Conservation (phyloP, 2,113 vertebrate species). For the Gavialis gangeticus region DNA sequence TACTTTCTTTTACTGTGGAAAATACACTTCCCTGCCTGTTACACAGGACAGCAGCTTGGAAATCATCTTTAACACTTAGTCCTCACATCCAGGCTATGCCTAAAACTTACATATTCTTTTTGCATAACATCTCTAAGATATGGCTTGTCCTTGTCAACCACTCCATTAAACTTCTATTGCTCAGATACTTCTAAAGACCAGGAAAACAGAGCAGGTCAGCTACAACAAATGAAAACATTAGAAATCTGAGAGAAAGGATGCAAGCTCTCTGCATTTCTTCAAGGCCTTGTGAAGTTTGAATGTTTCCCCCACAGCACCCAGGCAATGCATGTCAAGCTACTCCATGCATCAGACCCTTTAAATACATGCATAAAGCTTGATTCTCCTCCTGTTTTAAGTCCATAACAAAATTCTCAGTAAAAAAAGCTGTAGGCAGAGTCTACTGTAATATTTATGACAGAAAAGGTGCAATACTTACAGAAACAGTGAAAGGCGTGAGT, state of each 20-base stretch:
- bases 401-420: neutral
- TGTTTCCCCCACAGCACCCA: neutral
- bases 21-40: neutral
- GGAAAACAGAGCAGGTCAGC: neutral
- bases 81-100: neutral
- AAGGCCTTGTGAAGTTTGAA: neutral
- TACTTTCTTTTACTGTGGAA: neutral
- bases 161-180: neutral
- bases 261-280: neutral
- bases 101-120: neutral
- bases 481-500: conserved; percentile 91
- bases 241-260: neutral
- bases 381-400: neutral
- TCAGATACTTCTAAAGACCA: neutral
- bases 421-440: conserved; percentile 1
- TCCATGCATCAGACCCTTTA: neutral
- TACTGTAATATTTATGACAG: neutral
- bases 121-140: neutral
- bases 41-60: neutral
- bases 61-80: neutral
- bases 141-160: neutral
- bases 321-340: neutral
- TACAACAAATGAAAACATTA: neutral
- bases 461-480: conserved; percentile 82
- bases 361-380: neutral